Base-by-base conservation (phyloP, 2,888 invertebrate genomes). In the Hyalella azteca region DNA sequence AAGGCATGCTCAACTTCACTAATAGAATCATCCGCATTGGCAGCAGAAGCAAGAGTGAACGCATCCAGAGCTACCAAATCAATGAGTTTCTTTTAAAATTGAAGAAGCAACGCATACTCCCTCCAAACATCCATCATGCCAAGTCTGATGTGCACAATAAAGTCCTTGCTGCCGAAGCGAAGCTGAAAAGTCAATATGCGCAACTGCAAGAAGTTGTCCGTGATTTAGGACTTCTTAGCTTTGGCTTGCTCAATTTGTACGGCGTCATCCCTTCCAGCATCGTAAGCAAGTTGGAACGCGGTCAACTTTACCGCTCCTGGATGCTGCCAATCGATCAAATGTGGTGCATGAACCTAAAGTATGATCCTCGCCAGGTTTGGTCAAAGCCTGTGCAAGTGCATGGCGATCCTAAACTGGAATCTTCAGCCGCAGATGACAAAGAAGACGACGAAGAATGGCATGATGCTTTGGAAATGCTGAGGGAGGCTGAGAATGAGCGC, bases 1-100 rank as follows among this genome's bases (percentile, higher is more conserved):
- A 93, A 66, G 82, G 82, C 11, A 88, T 93, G 13, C 86, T 92
- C 0, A 86, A 87, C 39, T 88, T 90, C 2, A 93, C 93, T 0
- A 86, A 89, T 0, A 89, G 89, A 81, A 89, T 94, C 81, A 89
- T 93, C 1, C 90, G 94, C 80, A 89, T 94, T 79, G 94, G 94
- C 0, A 91, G 91, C 40, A 92, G 92, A 86, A 91, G 92, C 3
- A 92, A 92, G 86, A 91, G 90, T 86, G 89, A 90, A 80, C 86
- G 87, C 9, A 86, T 93, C 45, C 88, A 90, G 79, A 87, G 78
- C 11, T 82, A 59, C 60, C 82, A 82, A 76, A 80, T 82, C 39
- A 80, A 77, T 40, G 73, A 77, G 13, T 29, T 76, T 15, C 7
- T 75, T 4, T 0, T 40, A 22, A n/a, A n/a, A 22, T 39, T 75